Conservation (phyloP, 2,888 invertebrate species). For the Caenorhabditis zanzibari region DNA sequence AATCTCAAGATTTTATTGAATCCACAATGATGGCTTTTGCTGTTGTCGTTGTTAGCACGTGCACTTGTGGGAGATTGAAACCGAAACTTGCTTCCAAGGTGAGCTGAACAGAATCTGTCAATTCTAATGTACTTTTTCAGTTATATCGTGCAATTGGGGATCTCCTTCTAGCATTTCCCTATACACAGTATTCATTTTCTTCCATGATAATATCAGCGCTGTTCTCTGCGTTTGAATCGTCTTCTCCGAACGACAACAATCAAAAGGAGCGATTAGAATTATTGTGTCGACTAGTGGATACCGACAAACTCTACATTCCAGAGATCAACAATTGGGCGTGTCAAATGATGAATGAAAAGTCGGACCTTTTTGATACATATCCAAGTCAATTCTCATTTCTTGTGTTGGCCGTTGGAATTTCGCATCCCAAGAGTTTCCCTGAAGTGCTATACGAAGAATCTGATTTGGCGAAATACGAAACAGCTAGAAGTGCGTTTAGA, state of each 20-base stretch:
- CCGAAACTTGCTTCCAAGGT: conserved; percentile 5
- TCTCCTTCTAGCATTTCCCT: conserved; percentile 46
- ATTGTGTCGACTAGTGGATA: conserved; percentile 65
- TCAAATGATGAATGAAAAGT: conserved; percentile 15
- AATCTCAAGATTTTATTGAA: conserved; percentile 18
- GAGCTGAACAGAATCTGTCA: neutral
- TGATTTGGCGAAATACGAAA: conserved; percentile 47
- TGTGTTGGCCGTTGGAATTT: conserved; percentile 47
- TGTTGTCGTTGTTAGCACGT: conserved; percentile 42
- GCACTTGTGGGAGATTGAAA: conserved; percentile 32
- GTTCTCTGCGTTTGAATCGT: conserved; percentile 42
- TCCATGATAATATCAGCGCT: conserved; percentile 50
- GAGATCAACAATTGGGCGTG: conserved; percentile 55
- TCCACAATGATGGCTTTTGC: conserved; percentile 46
- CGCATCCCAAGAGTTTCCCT: conserved; percentile 5
- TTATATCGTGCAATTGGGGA: conserved; percentile 60
- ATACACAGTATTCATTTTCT: conserved; percentile 41
- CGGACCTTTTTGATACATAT: conserved; percentile 21
- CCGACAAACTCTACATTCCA: conserved; percentile 32
- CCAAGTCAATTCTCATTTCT: conserved; percentile 52
- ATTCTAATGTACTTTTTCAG: conserved; percentile 44
- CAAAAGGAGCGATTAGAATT: conserved; percentile 59
- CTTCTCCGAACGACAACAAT: conserved; percentile 17
- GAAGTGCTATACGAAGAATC: conserved; percentile 28
- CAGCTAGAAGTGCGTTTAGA: conserved; percentile 71